Percentiles rank a stretch among this genome's conserved stretches.
Evolutionary conservation across 2,113 vertebrate genomes (phyloP).

Genomic region (Alaudala cheleensis): DNA sequence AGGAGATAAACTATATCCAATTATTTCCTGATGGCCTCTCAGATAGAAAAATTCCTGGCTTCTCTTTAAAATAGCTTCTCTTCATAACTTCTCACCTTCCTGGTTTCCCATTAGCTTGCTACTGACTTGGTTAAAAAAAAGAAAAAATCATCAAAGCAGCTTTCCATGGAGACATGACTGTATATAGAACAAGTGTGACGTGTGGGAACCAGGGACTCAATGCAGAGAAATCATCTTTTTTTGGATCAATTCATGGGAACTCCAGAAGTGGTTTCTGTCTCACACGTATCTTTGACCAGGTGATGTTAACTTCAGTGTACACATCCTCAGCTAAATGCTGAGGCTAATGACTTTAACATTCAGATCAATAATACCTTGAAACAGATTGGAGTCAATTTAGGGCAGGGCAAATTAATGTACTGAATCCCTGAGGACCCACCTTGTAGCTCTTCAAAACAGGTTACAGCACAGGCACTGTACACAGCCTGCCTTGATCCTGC

Average conservation of each 20-base stretch:
- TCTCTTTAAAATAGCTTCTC: neutral
- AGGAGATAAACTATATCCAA: neutral
- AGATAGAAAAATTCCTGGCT: neutral
- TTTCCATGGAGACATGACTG: neutral
- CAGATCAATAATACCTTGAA: slow-evolving; percentile 16
- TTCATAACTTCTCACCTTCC: neutral
- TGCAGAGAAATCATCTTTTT: neutral
- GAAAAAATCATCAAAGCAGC: neutral
- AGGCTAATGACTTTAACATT: slow-evolving; percentile 1
- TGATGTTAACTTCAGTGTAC: neutral
- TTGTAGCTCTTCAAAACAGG: neutral
- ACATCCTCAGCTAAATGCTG: neutral
- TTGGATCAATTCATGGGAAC: neutral
- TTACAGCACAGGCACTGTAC: neutral
- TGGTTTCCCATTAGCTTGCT: neutral
- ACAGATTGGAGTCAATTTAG: neutral
- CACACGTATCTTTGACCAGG: neutral
- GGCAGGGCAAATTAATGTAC: neutral
- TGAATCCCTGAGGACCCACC: neutral
- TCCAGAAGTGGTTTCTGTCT: neutral
- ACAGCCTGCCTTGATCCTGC: neutral
- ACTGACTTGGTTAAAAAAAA: neutral
- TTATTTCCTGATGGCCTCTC: neutral
- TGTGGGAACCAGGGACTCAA: neutral
- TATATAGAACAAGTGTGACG: neutral